Percentiles rank a stretch among this genome's conserved stretches.
phyloP scores from a whole-genome alignment of 2,888 invertebrate species.

The Pachydiplax longipennis region DNA sequence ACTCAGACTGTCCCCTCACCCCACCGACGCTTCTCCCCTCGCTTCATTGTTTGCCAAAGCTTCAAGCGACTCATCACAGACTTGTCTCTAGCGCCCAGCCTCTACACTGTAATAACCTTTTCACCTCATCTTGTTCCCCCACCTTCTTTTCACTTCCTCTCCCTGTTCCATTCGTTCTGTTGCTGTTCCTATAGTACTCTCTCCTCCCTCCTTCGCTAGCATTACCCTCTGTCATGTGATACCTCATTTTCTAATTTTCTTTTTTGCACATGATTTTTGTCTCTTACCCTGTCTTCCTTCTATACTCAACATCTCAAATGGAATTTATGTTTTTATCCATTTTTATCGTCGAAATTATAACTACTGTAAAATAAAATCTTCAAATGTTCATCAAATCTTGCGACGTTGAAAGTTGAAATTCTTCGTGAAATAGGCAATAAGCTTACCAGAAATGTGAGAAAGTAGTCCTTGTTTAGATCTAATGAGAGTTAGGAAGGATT shows the following conservation, averaged over 20 bases:
- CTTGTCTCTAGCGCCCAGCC: conserved; percentile 26
- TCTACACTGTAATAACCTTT: conserved; percentile 31
- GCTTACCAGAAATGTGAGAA: no score
- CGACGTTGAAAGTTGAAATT: no score
- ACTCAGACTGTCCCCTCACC: not conserved
- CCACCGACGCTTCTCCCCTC: not conserved
- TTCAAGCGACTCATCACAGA: conserved; percentile 39
- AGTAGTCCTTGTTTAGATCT: no score
- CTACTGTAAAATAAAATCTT: no score
- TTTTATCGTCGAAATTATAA: not conserved
- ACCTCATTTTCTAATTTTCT: not conserved
- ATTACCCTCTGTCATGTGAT: not conserved
- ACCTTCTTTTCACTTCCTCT: not conserved
- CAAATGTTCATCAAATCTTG: no score
- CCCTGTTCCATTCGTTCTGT: not conserved
- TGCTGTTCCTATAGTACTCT: not conserved
- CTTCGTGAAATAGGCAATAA: no score
- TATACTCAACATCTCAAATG: not conserved
- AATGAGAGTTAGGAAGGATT: no score
- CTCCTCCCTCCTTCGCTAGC: not conserved
- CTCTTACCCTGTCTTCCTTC: conserved; percentile 42
- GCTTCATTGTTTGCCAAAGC: conserved; percentile 29
- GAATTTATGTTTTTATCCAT: not conserved
- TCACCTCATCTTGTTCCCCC: not conserved
- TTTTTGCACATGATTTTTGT: not conserved